Base-by-base conservation (phyloP, 2,888 invertebrate genomes). In the Limnephilus rhombicus region DNA sequence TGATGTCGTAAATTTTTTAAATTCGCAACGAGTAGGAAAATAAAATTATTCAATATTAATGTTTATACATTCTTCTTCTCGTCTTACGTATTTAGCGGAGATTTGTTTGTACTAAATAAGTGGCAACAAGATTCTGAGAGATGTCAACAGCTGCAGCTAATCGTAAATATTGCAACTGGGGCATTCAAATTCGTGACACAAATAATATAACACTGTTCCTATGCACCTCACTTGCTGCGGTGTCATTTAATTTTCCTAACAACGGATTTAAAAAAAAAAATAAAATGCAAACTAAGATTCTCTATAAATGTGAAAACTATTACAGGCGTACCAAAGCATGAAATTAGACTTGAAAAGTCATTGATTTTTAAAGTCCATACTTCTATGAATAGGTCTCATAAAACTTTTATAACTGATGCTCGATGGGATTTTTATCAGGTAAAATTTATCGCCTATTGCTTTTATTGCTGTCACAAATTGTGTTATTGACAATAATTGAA, bases 131-230 rank as follows among this genome's bases (percentile, higher is more conserved):
- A n/a, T 24, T n/a, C 24, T 24, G 24, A 68, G 68, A 2, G 53
- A 87, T 34, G 87, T 31, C 31, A 87, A 87, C 87, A 87, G 87
- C 87, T 53, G 87, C 87, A 87, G 18, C 49, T 18, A 29, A 87
- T 87, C 31, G 68, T 87, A 53, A 85, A 85, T 87, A 87, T 87
- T 49, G 13, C 29, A 49, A 53, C 34, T 53, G 87, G 29, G 53
- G 31, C 86, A 87, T 49, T 49, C 29, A 49, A 68, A 68, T 87
- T 87, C 53, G 9, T 31, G 31, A 29, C 83, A 31, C 31, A 37
- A 83, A 83, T 83, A 83, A 68, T 68, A 68, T 24, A 68, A 18
- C 53, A 15, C 53, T 24, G 18, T 68, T 68, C 24, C 53, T 68
- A 24, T 68, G 24, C 24, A 24, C 24, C 9, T 45, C 12, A 45